These are phyloP conservation scores for Hydrocynus forskahlii DNA, from an alignment of 2,797 vertebrate genomes.

Conservation along the genomic window DNA sequence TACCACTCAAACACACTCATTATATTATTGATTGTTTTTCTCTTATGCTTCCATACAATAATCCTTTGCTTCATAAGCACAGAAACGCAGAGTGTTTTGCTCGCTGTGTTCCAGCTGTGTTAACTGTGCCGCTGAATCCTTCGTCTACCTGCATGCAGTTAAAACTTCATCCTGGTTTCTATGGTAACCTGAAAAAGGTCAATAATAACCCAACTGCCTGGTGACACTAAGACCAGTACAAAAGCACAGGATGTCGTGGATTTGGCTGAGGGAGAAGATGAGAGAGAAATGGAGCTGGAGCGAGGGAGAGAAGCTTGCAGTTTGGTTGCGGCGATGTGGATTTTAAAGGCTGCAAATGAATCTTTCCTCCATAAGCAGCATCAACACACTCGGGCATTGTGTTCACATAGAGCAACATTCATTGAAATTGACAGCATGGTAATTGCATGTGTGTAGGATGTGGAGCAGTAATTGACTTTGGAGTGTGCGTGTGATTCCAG, in stretches of 20 bases:
- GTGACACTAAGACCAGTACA: slow-evolving; percentile 40
- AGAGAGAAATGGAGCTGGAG: not conserved
- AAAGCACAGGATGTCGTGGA: not conserved
- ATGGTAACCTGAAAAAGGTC: slow-evolving; percentile 74
- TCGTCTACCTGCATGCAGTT: slow-evolving; percentile 16
- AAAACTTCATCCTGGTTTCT: slow-evolving; percentile 80
- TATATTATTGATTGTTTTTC: not conserved
- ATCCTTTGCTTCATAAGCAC: not conserved
- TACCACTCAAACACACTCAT: not conserved
- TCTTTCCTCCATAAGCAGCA: not conserved
- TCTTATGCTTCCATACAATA: not conserved
- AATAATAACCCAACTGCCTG: slow-evolving; percentile 52
- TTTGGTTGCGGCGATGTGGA: not conserved
- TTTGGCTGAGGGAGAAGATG: not conserved
- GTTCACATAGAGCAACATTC: slow-evolving; percentile 59
- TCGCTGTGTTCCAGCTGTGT: not conserved
- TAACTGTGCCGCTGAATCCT: not conserved
- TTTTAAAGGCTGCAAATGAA: not conserved
- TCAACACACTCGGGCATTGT: slow-evolving; percentile 53
- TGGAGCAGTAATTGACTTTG: slow-evolving; percentile 66
- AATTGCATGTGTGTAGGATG: slow-evolving; percentile 67
- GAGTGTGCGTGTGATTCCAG: not conserved
- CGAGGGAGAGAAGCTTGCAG: not conserved
- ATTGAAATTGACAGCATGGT: slow-evolving; percentile 73
- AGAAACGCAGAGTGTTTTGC: not conserved